Base-by-base conservation (phyloP, 2,113 vertebrate species). In the Rhea americana region DNA sequence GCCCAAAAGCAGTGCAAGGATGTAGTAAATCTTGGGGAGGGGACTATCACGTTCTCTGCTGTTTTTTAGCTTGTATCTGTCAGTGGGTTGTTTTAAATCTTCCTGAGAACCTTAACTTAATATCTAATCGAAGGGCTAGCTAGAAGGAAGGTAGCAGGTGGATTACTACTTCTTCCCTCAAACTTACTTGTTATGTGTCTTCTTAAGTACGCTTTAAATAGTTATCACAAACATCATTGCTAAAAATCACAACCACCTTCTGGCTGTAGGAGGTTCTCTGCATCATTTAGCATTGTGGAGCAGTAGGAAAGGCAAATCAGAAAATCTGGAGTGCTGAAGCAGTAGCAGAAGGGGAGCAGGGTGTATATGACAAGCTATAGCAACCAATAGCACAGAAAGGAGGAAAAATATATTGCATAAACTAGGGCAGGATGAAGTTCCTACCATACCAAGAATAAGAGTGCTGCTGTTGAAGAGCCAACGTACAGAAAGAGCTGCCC, bases 101-200 rank as follows among this genome's bases (percentile, higher is more conserved):
- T 95, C 93, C 93, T 82, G 86, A 95, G 92, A 95, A 93, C 83
- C 59, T 0, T 94, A 94, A 96, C 88, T 94, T 96, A 94, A 96
- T 96, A 94, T 84, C 95, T 94, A 95, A 96, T 96, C 93, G 95
- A 95, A 93, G 90, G 90, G 90, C 91, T 96, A 86, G 94, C 85
- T 93, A 70, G 93, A 96, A 95, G 92, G 84, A 95, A 67, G 14
- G 0, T 89, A 66, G 96, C 94, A 92, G 96, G 93, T 95, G 94
- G 95, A 94, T 95, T 93, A 90, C 91, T 90, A 94, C 91, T 93
- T 61, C 91, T 96, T 96, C 77, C 95, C 86, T 95, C 95, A 94
- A 91, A 90, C 94, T 92, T 96, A 94, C 93, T 96, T 96, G 93
- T 96, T 94, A 94, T 89, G 48, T 94, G 84, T 94, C 94, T 94